Conservation (phyloP, 2,888 invertebrate genomes). For the Isoperla grammatica region DNA sequence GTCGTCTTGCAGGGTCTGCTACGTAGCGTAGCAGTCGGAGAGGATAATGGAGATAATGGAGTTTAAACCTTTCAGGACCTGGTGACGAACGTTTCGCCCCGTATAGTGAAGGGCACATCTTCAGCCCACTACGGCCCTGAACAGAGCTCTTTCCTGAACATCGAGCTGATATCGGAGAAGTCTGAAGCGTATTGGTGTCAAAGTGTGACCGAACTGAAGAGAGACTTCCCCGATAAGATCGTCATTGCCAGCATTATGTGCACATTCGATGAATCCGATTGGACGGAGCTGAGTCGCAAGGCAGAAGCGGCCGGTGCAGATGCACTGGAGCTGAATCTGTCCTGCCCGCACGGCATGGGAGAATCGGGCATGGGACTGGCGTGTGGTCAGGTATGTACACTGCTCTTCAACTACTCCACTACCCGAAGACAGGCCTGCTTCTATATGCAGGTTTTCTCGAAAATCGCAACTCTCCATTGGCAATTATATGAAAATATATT, state of each 20-base stretch:
- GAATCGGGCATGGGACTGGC: conserved; percentile 98
- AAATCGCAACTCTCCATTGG: too few relatives aligned
- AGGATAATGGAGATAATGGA: too few relatives aligned
- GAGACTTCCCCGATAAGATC: conserved; percentile 87
- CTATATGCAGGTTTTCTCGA: too few relatives aligned
- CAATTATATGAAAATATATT: too few relatives aligned
- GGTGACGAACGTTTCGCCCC: conserved; percentile 94
- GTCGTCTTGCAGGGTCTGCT: too few relatives aligned
- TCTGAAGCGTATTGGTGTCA: conserved; percentile 88
- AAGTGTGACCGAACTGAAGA: conserved; percentile 81
- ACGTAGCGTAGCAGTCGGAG: too few relatives aligned
- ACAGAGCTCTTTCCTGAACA: conserved; percentile 95
- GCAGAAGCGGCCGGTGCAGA: conserved; percentile 85
- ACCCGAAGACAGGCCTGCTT: too few relatives aligned
- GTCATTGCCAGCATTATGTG: conserved; percentile 97
- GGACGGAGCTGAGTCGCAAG: conserved; percentile 72
- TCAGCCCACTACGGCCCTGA: conserved; percentile 94
- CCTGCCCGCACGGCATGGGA: conserved; percentile 99
- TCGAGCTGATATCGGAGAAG: conserved; percentile 97
- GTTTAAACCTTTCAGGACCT: conserved; percentile 73
- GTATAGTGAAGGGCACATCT: conserved; percentile 91
- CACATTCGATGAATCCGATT: conserved; percentile 77
- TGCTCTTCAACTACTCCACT: too few relatives aligned
- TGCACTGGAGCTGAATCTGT: conserved; percentile 91
- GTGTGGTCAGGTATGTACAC: conserved; percentile 76